Evolutionary conservation across 2,888 invertebrate species (phyloP).

Genomic region (Andrena trimmerana): DNA sequence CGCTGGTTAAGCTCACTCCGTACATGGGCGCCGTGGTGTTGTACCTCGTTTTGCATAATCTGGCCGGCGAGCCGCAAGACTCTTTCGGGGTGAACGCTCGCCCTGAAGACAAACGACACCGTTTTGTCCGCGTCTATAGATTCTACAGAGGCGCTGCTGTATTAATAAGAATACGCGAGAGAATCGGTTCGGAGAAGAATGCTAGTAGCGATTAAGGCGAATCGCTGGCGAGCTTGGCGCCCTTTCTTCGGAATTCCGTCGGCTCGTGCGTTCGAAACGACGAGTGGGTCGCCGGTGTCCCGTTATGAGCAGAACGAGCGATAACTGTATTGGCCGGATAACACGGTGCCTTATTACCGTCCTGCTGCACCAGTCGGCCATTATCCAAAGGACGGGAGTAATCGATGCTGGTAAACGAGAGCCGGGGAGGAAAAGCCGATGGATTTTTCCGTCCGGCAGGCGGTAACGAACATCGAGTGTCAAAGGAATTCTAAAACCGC

Average conservation of each 20-base stretch:
- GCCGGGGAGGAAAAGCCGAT: conserved; percentile 5
- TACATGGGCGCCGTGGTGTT: conserved; percentile 98
- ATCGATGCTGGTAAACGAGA: conserved; percentile 25
- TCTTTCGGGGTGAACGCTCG: conserved; percentile 85
- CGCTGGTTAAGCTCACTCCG: conserved; percentile 96
- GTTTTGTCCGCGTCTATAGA: too few species aligned
- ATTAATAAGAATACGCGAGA: neutral
- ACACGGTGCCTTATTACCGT: conserved; percentile 77
- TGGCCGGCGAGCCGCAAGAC: conserved; percentile 89
- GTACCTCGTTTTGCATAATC: conserved; percentile 95
- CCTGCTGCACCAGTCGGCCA: conserved; percentile 47
- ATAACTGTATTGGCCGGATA: conserved; percentile 84
- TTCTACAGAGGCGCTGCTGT: too few species aligned
- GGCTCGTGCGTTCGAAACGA: conserved; percentile 73
- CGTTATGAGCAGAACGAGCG: conserved; percentile 81
- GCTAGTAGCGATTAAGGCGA: conserved; percentile 1
- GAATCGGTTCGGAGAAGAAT: neutral
- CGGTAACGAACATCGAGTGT: conserved; percentile 22
- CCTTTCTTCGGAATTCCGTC: conserved; percentile 67
- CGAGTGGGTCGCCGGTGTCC: conserved; percentile 79
- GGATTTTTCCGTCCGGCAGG: neutral
- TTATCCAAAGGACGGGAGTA: conserved; percentile 50
- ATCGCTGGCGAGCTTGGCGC: conserved; percentile 45
- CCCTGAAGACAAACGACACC: conserved; percentile 74
- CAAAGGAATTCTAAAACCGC: conserved; percentile 10